These are phyloP conservation scores for Crambe crambe DNA, from an alignment of 37 sponge, comb jelly and placozoan species.

Conservation along the genomic window DNA sequence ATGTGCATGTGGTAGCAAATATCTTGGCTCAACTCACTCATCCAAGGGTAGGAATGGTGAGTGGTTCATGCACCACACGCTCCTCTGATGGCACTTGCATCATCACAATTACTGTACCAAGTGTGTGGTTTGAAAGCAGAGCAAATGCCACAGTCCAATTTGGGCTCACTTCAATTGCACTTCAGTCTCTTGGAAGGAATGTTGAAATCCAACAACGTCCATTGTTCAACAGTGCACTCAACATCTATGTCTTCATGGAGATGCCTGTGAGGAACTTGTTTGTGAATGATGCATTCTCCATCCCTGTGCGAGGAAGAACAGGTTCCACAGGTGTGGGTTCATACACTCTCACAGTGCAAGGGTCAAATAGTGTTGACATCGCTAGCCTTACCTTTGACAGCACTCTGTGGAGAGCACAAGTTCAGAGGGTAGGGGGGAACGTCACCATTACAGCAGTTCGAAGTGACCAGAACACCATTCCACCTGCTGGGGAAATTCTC, in stretches of 20 bases:
- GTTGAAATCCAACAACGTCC: conserved; percentile 18
- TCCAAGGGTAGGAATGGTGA: not conserved
- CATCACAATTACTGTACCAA: conserved; percentile 36
- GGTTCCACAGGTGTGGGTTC: conserved; percentile 34
- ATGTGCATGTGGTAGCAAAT: conserved; percentile 22
- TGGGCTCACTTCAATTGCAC: not conserved
- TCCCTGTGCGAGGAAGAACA: conserved; percentile 38
- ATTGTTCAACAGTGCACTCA: not conserved
- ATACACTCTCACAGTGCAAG: conserved; percentile 17
- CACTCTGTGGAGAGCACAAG: conserved; percentile 16
- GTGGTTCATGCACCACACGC: not conserved
- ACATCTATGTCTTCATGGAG: conserved; percentile 34
- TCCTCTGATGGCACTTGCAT: conserved; percentile 42
- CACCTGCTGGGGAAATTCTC: conserved; percentile 12
- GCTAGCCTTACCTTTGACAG: conserved; percentile 1
- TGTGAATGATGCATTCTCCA: conserved; percentile 10
- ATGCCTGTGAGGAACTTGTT: conserved; percentile 39
- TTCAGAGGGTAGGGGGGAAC: not conserved
- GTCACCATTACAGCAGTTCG: conserved; percentile 35
- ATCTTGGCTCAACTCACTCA: conserved; percentile 21
- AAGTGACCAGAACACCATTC: conserved; percentile 5
- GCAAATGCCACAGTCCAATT: conserved; percentile 3
- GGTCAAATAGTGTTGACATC: conserved; percentile 5
- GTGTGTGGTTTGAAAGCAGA: conserved; percentile 30
- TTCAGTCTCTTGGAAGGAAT: not conserved